Evolutionary conservation across 2,888 invertebrate genomes (phyloP), one percentile per base, ranked within the genome.

Genomic region (Branchinecta sandiegonensis): DNA sequence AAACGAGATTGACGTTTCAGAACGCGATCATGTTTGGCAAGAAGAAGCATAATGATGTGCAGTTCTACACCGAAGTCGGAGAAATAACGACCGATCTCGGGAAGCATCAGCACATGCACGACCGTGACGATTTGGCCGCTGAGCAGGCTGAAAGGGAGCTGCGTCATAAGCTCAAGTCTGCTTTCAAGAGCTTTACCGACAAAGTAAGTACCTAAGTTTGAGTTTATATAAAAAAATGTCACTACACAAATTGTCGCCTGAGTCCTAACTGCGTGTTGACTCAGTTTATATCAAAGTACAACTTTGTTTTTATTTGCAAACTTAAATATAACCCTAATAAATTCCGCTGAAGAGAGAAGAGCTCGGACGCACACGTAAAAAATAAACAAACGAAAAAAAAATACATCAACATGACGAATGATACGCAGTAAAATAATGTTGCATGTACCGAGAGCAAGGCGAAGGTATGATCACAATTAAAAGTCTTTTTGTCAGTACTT

Each of bases 91-190:
- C 99, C 0, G 99, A 99, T 82, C 83, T 99, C 74, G 97, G 97
- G 65, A 99, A 99, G 79, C 96, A 97, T 78, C 97, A 99, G 77
- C 96, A 99, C 79, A 97, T 99, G 96, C 97, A 99, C 78, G 99
- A 99, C 80, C 83, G 97, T 65, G 99, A 99, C 78, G 99, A 99
- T 81, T 81, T 99, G 70, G 94, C 96, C 0, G 95, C 97, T 8
- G 99, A 99, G 80, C 99, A 99, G 81, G 92, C 95, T 68, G 99
- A 99, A 79, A 81, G 97, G 67, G 99, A 99, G 76, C 82, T 99
- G 72, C 82, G 99, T 47, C 93, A 96, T 77, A 96, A 95, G 76
- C 82, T 99, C 69, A 99, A 97, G 79, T 89, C 92, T 0, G 96
- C 97, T 12, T 99, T 99, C 80, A 95, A 94, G 78, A 91, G 91